Base-by-base conservation (phyloP, 2,888 invertebrate species). In the Phengaris arion region DNA sequence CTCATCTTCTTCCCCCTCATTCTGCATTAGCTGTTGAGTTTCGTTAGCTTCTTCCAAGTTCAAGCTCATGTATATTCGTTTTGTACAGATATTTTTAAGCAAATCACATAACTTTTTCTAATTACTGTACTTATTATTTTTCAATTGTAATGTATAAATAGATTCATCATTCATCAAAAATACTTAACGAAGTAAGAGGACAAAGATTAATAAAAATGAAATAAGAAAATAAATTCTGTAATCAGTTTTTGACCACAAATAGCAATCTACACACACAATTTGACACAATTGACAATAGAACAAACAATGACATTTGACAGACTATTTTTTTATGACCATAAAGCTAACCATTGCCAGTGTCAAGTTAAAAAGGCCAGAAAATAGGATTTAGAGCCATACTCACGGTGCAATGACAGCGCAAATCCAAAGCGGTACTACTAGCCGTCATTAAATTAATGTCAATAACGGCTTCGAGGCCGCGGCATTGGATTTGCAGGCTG, bases 11-110 rank as follows among this genome's bases (percentile, higher is more conserved):
- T 92, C 93, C 15, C 84, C 85, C 78, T 93, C 93, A 92, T 92
- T 91, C 83, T 92, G 91, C 93, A 93, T 93, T 77, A 93, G 89
- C 87, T 93, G 93, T 81, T 92, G 92, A 4, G 93, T 93, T 85
- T 93, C 93, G 89, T 89, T 93, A 48, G 85, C 89, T 86, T 93
- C 93, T 83, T 93, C 92, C 76, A 90, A 85, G 81, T 90, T 86
- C 81, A 91, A 88, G 89, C 91, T 93, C 93, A 93, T 93, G 84
- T 84, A 86, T 82, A 77, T 79, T 72, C 68, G 72, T 51, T 70
- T 70, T 48, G n/a, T 15, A n/a, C 10, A 6, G n/a, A 51, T n/a
- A 10, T n/a, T 15, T 51, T 35, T 13, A 13, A 72, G n/a, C n/a
- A 46, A 48, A 48, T 46, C 69, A 48, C 48, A 69, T 69, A 69